Evolutionary conservation across 2,797 vertebrate species (phyloP).

Genomic region (Enteromius viviparus): DNA sequence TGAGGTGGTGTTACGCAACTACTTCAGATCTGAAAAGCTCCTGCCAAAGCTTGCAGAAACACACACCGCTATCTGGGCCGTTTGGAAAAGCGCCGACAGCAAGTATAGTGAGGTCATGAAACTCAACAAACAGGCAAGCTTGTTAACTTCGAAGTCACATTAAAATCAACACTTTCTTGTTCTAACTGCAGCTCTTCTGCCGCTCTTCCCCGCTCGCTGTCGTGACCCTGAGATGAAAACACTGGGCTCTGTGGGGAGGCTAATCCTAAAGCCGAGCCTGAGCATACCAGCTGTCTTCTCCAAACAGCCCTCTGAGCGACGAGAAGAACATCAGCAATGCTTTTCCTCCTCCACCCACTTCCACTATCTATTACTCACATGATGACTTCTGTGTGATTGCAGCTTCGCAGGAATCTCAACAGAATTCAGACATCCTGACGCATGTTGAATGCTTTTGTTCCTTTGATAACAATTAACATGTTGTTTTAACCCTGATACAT

Average conservation of each 20-base stretch:
- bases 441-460: not conserved
- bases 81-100: not conserved
- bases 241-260: conserved; percentile 11
- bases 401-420: not conserved
- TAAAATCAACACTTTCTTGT: conserved; percentile 12
- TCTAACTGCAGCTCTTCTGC: not conserved
- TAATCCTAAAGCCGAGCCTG: conserved; percentile 29
- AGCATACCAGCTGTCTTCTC: conserved; percentile 47
- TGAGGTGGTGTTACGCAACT: conserved; percentile 34
- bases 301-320: not conserved
- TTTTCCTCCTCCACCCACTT: conserved; percentile 2
- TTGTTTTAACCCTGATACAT: no score
- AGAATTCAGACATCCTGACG: not conserved
- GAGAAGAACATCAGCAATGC: not conserved
- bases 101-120: conserved; percentile 14
- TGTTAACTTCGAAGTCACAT: not conserved
- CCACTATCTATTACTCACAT: not conserved
- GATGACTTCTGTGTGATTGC: not conserved
- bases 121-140: not conserved
- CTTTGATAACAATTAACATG: not conserved
- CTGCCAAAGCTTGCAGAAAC: conserved; percentile 22
- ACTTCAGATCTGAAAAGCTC: conserved; percentile 36
- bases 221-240: conserved; percentile 37
- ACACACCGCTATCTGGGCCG: not conserved
- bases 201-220: not conserved